A percentile compares a stretch with the other conserved stretches of the same genome.
These are phyloP conservation scores for Acrocephalus kingi DNA, from an alignment of 2,113 vertebrate genomes.

Conservation along the genomic window DNA sequence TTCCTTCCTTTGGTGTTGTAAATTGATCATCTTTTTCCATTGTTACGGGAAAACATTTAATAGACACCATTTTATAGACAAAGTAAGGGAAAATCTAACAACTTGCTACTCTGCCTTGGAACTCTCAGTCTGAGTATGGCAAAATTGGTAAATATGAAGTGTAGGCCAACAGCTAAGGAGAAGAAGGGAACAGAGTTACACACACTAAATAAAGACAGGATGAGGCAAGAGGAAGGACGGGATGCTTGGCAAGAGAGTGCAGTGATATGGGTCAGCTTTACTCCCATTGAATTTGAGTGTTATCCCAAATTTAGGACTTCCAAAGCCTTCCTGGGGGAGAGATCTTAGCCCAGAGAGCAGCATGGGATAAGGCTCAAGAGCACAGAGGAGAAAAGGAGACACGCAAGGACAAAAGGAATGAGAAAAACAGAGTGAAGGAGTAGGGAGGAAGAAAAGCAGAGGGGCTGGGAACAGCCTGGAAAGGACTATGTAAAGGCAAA, in stretches of 20 bases:
- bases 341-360: background rate
- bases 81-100: background rate
- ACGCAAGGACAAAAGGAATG: rapidly evolving
- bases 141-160: background rate
- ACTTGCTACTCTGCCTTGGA: background rate
- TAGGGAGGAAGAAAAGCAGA: background rate
- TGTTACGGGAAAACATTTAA: background rate
- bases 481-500: background rate
- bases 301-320: background rate
- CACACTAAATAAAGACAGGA: background rate
- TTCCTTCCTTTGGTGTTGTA: background rate
- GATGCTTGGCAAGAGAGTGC: background rate
- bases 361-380: background rate
- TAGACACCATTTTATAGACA: background rate
- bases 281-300: background rate
- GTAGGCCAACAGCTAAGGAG: background rate
- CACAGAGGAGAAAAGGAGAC: background rate
- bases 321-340: background rate
- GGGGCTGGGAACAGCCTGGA: background rate
- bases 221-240: background rate
- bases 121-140: background rate
- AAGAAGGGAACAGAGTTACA: background rate
- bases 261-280: background rate
- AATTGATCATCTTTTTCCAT: background rate
- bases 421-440: background rate